A percentile compares a stretch with the other conserved stretches of the same genome.
Conservation (phyloP, 1,140 invertebrate genomes). For the Carposina sasakii region DNA sequence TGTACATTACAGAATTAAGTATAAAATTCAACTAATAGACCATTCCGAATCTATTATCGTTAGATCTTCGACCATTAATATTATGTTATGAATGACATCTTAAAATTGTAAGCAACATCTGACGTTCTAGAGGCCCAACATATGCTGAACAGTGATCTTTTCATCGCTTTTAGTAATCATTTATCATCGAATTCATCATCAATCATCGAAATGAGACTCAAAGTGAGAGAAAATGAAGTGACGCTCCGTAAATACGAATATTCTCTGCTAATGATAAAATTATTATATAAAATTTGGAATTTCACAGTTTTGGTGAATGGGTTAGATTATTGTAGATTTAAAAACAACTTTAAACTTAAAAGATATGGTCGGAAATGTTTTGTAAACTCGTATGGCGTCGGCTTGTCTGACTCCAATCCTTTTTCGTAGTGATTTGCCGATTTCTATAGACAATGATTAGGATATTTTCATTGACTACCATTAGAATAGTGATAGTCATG, state of each 20-base stretch:
- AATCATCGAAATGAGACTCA: constrained; percentile 69
- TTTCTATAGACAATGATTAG: constrained; percentile 24
- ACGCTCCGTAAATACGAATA: constrained; percentile 58
- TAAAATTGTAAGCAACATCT: constrained; percentile 56
- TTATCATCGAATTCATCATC: constrained; percentile 59
- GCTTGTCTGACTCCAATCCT: too few species aligned
- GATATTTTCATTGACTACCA: constrained; percentile 35
- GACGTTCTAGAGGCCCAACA: constrained; percentile 40
- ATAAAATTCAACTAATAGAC: too few species aligned
- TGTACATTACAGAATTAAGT: too few species aligned
- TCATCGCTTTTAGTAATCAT: constrained; percentile 52
- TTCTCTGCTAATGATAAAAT: constrained; percentile 64
- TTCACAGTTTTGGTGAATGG: constrained; percentile 44
- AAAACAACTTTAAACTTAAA: too few species aligned
- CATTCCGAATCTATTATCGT: constrained; percentile 31
- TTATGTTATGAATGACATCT: constrained; percentile 49
- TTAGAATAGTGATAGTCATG: too few species aligned
- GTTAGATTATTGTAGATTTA: constrained; percentile 16
- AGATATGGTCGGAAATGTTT: too few species aligned
- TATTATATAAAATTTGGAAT: constrained; percentile 48
- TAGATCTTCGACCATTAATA: constrained; percentile 50
- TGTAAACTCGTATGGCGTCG: too few species aligned
- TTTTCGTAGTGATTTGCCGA: too few species aligned
- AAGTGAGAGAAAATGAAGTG: constrained; percentile 67
- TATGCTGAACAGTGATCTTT: constrained; percentile 47